A percentile compares a stretch with the other conserved stretches of the same genome.
Conservation (phyloP, 2,113 vertebrate species). For the Ivindomyrus marchei region DNA sequence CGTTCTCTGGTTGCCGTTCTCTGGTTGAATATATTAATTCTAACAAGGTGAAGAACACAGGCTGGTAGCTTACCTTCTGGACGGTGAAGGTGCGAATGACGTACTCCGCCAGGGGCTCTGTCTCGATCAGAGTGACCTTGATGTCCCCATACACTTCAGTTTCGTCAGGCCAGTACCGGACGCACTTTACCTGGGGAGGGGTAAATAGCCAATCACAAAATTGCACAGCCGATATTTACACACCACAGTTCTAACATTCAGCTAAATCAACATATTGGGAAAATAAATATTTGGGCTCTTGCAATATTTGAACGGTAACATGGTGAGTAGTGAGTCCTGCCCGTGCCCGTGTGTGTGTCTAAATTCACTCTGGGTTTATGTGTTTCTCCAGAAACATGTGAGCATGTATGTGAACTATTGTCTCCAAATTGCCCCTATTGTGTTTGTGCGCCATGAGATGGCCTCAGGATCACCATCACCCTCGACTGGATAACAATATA, state of each 20-base stretch:
- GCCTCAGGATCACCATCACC: not conserved
- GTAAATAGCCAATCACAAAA: not conserved
- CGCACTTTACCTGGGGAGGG: constrained; percentile 81
- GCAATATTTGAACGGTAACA: not conserved
- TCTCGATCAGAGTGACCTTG: constrained; percentile 93
- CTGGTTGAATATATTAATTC: not conserved
- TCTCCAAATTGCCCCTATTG: not conserved
- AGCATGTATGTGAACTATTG: not conserved
- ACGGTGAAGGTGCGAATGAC: constrained; percentile 94
- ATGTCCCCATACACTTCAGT: constrained; percentile 91
- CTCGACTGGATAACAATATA: not conserved
- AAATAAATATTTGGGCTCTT: not conserved
- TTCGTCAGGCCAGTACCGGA: constrained; percentile 95
- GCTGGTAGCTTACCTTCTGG: constrained; percentile 74
- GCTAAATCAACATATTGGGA: not conserved
- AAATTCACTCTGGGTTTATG: not conserved
- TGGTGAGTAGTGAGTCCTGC: not conserved
- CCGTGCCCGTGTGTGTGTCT: not conserved
- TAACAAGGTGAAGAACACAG: not conserved
- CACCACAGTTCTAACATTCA: not conserved
- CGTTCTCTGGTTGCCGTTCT: not conserved
- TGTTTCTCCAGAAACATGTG: not conserved
- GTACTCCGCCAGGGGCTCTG: constrained; percentile 89
- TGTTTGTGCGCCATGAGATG: not conserved
- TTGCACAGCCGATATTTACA: not conserved